Conservation (phyloP, 2,888 invertebrate genomes). For the Hirtodrosophila duncani region DNA sequence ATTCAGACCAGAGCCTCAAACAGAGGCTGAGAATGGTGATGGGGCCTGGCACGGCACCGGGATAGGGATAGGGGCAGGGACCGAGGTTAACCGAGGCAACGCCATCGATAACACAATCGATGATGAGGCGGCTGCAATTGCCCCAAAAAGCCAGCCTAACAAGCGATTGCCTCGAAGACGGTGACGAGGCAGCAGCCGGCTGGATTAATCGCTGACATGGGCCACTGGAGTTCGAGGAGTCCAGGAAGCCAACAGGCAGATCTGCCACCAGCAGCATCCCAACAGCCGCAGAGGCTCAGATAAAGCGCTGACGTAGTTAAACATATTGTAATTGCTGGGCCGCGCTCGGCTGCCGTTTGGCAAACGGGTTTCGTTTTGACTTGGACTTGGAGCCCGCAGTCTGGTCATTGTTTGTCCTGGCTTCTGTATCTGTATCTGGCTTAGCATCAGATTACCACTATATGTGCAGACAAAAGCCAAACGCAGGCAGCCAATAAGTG, state of each 20-base stretch:
- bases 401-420: constrained; percentile 61
- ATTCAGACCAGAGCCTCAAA: constrained; percentile 43
- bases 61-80: not conserved
- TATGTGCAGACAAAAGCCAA: constrained; percentile 59
- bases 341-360: constrained; percentile 44
- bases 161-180: constrained; percentile 66
- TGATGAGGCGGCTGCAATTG: constrained; percentile 57
- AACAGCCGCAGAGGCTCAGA: constrained; percentile 40
- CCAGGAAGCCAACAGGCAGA: constrained; percentile 3
- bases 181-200: constrained; percentile 76
- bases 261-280: constrained; percentile 17
- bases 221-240: constrained; percentile 31
- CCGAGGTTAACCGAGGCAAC: constrained; percentile 48
- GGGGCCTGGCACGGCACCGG: constrained; percentile 1
- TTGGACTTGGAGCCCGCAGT: constrained; percentile 9
- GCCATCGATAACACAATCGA: constrained; percentile 76
- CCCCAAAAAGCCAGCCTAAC: constrained; percentile 52
- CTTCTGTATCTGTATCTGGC: constrained; percentile 55
- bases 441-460: constrained; percentile 75
- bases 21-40: not conserved
- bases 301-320: constrained; percentile 76
- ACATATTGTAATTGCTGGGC: constrained; percentile 77
- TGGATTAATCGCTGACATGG: constrained; percentile 78
- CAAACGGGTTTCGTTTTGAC: constrained; percentile 57
- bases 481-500: constrained; percentile 56